phyloP scores from a whole-genome alignment of 2,113 vertebrate species.

The Pseudopodoces humilis region DNA sequence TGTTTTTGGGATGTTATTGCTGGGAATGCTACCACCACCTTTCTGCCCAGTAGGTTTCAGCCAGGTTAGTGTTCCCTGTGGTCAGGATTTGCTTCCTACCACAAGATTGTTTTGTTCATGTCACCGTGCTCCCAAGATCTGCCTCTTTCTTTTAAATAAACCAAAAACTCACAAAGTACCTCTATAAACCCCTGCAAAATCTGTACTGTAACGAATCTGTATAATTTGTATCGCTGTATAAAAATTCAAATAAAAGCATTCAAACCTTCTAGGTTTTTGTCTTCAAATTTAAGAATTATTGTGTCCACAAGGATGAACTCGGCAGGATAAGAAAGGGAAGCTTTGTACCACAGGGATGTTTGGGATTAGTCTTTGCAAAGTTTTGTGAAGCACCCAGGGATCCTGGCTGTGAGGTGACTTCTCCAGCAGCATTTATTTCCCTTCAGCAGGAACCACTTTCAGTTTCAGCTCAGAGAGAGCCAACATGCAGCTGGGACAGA shows the following conservation, averaged over 20 bases:
- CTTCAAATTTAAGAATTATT: neutral
- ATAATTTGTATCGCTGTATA: slow-evolving; percentile 53
- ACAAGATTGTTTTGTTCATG: neutral
- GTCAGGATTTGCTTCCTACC: slow-evolving; percentile 8
- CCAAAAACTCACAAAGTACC: slow-evolving; percentile 52
- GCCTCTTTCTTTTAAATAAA: slow-evolving; percentile 42
- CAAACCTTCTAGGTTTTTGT: neutral
- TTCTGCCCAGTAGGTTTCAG: neutral
- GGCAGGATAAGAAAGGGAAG: neutral
- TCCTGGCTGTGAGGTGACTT: neutral
- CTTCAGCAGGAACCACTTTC: neutral
- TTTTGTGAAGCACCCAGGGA: neutral
- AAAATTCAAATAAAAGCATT: slow-evolving; percentile 41
- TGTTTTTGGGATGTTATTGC: neutral
- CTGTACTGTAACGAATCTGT: slow-evolving; percentile 50
- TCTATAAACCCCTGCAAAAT: slow-evolving; percentile 40
- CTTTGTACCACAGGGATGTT: fast-evolving
- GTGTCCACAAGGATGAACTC: neutral
- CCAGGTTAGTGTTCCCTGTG: neutral
- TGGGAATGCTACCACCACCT: neutral
- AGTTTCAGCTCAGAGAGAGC: neutral
- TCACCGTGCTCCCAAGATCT: slow-evolving; percentile 13
- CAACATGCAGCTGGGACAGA: neutral
- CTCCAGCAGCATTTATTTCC: slow-evolving; percentile 16
- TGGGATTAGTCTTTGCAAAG: neutral